A percentile compares a stretch with the other conserved stretches of the same genome.
These are phyloP conservation scores for Hemicrepidius hirtus DNA, from an alignment of 2,888 invertebrate species.

Conservation along the genomic window DNA sequence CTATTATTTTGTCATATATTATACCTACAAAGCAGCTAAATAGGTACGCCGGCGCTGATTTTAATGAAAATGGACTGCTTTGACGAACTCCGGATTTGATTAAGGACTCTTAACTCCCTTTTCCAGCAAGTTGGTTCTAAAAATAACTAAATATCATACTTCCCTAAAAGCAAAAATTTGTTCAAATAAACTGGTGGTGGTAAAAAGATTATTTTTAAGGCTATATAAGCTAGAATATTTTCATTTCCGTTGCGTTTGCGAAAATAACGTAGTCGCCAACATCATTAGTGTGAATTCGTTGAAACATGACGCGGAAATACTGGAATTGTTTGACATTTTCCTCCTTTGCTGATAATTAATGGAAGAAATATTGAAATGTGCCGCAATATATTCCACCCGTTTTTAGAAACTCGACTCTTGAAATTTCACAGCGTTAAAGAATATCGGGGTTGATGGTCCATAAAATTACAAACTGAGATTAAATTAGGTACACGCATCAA, in stretches of 20 bases:
- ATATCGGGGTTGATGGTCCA: constrained; percentile 21
- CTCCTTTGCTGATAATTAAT: constrained; percentile 8
- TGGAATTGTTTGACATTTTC: constrained; percentile 15
- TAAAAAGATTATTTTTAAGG: no score
- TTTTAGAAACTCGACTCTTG: neutral
- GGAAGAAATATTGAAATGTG: constrained; percentile 13
- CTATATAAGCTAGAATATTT: no score
- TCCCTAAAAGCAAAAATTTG: no score
- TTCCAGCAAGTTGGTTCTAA: no score
- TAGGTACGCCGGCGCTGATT: neutral
- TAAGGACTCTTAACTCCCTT: neutral
- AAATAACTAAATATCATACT: no score
- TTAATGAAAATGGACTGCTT: constrained; percentile 7
- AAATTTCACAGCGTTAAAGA: constrained; percentile 7
- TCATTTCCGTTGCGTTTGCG: neutral
- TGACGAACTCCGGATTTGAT: neutral
- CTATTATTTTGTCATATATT: no score
- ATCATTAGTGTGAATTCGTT: neutral
- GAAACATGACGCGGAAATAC: neutral
- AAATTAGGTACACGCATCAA: constrained; percentile 14
- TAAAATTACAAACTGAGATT: constrained; percentile 23
- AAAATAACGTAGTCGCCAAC: neutral
- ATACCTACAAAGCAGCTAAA: no score
- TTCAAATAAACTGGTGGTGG: no score
- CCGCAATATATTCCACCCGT: neutral